Evolutionary conservation across 2,113 vertebrate species (phyloP).

Genomic region (Dicerorhinus sumatrensis): DNA sequence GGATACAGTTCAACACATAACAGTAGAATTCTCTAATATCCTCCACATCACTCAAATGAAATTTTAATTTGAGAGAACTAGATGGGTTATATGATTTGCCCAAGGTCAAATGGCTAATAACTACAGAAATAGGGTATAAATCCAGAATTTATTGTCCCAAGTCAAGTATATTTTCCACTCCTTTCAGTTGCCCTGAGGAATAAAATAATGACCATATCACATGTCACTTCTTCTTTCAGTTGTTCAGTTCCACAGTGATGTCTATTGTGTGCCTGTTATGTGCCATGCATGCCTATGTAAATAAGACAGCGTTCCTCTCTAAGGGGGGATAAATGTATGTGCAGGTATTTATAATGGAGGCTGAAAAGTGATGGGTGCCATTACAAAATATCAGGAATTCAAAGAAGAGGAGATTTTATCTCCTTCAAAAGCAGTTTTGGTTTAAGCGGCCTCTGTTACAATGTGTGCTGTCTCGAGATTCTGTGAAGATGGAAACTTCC

Average conservation of each 20-base stretch:
- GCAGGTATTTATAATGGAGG: neutral
- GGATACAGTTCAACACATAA: neutral
- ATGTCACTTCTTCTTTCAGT: neutral
- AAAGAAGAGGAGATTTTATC: neutral
- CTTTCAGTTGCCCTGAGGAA: neutral
- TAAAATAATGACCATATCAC: neutral
- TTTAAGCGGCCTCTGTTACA: neutral
- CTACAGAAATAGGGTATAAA: neutral
- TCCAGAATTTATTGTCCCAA: neutral
- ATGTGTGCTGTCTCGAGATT: neutral
- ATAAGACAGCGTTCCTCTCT: neutral
- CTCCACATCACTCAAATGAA: neutral
- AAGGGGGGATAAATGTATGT: neutral
- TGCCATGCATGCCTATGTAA: neutral
- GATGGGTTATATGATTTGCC: neutral
- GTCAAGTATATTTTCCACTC: neutral
- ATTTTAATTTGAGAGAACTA: neutral
- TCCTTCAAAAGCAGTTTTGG: neutral
- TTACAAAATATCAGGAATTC: neutral
- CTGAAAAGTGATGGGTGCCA: neutral
- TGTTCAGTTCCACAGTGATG: neutral
- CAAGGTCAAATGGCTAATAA: neutral
- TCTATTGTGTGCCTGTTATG: neutral
- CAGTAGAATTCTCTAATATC: neutral
- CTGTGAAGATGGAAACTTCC: neutral